Evolutionary conservation across 92 coral and sea anemone genomes (phyloP), one percentile per base, ranked within the genome.

Genomic region (Palythoa heliodiscus): DNA sequence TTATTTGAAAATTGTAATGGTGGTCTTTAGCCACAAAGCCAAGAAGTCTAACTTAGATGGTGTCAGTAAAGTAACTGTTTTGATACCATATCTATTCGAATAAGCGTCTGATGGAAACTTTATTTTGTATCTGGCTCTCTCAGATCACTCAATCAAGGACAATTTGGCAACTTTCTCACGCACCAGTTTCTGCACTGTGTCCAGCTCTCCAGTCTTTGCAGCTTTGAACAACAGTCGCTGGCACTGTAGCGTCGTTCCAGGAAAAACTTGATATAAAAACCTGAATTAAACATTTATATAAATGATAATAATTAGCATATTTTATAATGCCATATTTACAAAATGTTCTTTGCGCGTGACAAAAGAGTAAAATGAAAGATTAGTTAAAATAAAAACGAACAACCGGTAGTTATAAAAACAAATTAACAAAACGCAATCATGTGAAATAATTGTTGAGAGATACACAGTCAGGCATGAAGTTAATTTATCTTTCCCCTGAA

Each of bases 141-240:
- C 19, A 52, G 39, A 75, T 75, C 39, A 75, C 29, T 22, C 19
- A 75, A 52, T 11, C 40, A 0, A 11, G 19, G 19, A 58, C 5
- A 15, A 58, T 4, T 12, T 11, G 11, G 39, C 73, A 37, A 15
- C 14, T 69, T 69, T 57, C 48, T 4, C 22, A 83, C 91, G 75
- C 74, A 93, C 98, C 86, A 96, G 90, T 89, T 96, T 96, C 75
- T 89, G 96, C 19, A 96, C 98, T 7, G 98, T 95, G 64, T 96
- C 99, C 29, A 94, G 90, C 70, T 96, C 99, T 38, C 98, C 99
- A 9, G 98, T 88, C 87, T 96, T 96, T 19, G 98, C 95, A 38
- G 99, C 99, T 61, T 96, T 96, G 86, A 96, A 94, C 81, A 96
- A 70, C 89, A 96, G 85, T 60, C 99, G 79, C 84, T 96, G 99